Conservation (phyloP, 2,888 invertebrate species). For the Diplazon laetatorius region DNA sequence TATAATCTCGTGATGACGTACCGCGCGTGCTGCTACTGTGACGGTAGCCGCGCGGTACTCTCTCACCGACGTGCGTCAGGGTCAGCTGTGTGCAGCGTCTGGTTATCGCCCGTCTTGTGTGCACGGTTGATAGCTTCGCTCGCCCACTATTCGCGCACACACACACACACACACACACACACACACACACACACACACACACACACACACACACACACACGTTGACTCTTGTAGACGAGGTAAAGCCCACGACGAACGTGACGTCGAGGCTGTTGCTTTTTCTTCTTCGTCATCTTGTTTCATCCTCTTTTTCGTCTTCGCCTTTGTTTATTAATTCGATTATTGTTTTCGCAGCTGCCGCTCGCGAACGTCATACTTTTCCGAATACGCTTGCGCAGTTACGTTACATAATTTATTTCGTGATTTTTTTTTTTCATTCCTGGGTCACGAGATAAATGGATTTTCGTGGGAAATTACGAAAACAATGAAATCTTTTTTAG, state of each 20-base stretch:
- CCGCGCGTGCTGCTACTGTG: slow-evolving; percentile 53
- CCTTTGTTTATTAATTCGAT: slow-evolving; percentile 30
- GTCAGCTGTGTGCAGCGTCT: slow-evolving; percentile 62
- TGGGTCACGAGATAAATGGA: too few relatives aligned
- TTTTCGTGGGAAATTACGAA: too few relatives aligned
- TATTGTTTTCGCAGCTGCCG: slow-evolving; percentile 45
- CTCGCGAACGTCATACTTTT: not conserved
- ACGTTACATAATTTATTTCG: slow-evolving; percentile 1
- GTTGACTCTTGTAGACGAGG: not conserved
- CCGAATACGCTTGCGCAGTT: slow-evolving; percentile 7
- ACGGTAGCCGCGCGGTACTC: slow-evolving; percentile 36
- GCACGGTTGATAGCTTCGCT: slow-evolving; percentile 13
- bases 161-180: not conserved
- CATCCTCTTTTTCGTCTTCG: not conserved
- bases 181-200: too few relatives aligned
- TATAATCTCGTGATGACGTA: slow-evolving; percentile 54
- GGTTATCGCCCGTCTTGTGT: not conserved
- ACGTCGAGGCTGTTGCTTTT: slow-evolving; percentile 25
- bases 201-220: too few relatives aligned
- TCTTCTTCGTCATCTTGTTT: too few relatives aligned
- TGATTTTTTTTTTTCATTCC: slow-evolving; percentile 19
- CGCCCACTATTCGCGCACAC: slow-evolving; percentile 35
- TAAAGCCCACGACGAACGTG: slow-evolving; percentile 6
- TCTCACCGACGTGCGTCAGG: slow-evolving; percentile 50
- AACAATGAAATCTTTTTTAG: too few relatives aligned